These are phyloP conservation scores for Sphaerophoria rueppellii DNA, from an alignment of 2,888 invertebrate genomes.

Conservation along the genomic window DNA sequence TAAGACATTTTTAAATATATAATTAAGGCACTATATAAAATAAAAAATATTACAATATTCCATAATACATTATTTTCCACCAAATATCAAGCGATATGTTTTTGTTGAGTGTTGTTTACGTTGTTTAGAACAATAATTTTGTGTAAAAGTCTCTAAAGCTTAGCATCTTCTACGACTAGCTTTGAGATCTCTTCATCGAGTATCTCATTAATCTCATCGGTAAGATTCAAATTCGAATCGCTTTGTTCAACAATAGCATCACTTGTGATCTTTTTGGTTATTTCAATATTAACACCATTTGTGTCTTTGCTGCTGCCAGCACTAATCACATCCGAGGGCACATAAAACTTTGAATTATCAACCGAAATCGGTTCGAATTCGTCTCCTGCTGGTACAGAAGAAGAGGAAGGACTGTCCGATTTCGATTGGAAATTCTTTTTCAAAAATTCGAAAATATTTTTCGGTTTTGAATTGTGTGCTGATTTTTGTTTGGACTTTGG, in stretches of 20 bases:
- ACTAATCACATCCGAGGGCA: slow-evolving; percentile 75
- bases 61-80: not conserved
- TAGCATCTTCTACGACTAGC: slow-evolving; percentile 76
- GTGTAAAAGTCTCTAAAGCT: slow-evolving; percentile 49
- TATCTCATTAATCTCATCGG: slow-evolving; percentile 80
- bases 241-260: slow-evolving; percentile 79
- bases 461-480: slow-evolving; percentile 76
- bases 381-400: slow-evolving; percentile 55
- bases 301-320: slow-evolving; percentile 54
- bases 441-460: slow-evolving; percentile 82
- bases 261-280: slow-evolving; percentile 79
- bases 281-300: slow-evolving; percentile 80
- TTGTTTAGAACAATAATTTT: not conserved
- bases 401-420: slow-evolving; percentile 59
- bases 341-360: slow-evolving; percentile 81
- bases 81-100: not conserved
- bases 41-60: not conserved
- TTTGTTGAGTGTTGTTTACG: not conserved
- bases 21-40: not conserved
- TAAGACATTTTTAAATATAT: slow-evolving; percentile 48
- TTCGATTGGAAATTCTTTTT: slow-evolving; percentile 80
- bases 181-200: slow-evolving; percentile 81
- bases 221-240: slow-evolving; percentile 78
- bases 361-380: slow-evolving; percentile 78
- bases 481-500: slow-evolving; percentile 60